Base-by-base conservation (phyloP, 2,113 vertebrate species). In the Etheostoma spectabile region DNA sequence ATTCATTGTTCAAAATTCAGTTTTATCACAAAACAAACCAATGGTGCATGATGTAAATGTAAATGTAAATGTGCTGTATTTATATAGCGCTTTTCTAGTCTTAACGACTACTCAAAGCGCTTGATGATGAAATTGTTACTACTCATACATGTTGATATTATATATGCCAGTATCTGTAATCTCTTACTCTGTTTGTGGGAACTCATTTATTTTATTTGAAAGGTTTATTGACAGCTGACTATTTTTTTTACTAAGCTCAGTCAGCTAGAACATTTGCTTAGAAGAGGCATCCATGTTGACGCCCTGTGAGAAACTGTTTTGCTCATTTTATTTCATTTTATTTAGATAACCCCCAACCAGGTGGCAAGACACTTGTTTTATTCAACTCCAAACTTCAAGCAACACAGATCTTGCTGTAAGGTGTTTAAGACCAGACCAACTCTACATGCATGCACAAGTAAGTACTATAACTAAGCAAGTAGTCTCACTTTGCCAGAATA, bases 381-480 rank as follows among this genome's bases (percentile, higher is more conserved):
- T 38, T 74, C 38, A 18, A 35, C 57, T 52, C 8, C 51, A 14
- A 45, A 56, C 63, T 66, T 74, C 60, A 56, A 68, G 42, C 38
- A 49, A 42, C 12, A 3, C 64, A 51, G 65, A 57, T 42, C 55
- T 63, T 61, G 30, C 48, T 66, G 19, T 13, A 8, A 18, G 22
- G n/a, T 62, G 15, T 51, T 65, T 0, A 53, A 55, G 52, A 82
- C 48, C 0, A 45, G 53, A 66, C 56, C 66, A 67, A 33, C 45
- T n/a, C 24, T 2, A 2, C 5, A 21, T 45, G 55, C 33, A 57
- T n/a, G 21, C 52, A 55, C 33, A 76, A 30, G 66, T 63, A 46
- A 68, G 60, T 64, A 27, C 27, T 27, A 27, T 27, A 48, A 78
- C 57, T 1, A 4, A 71, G 19, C 18, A 24, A 1, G n/a, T 55